Percentiles rank a stretch among this genome's conserved stretches.
Conservation (phyloP, 2,797 vertebrate genomes). For the Rhabdophis nuchalis region DNA sequence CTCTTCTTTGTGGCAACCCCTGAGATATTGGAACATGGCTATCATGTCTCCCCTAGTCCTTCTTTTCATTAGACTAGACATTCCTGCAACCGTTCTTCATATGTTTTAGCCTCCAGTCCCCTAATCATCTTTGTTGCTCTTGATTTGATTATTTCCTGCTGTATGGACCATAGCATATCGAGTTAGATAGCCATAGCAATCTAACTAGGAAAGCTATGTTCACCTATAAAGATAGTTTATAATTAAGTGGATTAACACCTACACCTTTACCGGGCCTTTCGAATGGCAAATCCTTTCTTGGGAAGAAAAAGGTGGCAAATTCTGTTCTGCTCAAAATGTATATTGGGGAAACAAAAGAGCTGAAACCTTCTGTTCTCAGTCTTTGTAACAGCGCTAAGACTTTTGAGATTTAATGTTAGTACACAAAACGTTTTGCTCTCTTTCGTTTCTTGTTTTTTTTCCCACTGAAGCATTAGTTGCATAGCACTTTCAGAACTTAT, state of each 20-base stretch:
- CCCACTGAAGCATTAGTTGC: slow-evolving; percentile 39
- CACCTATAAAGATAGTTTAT: neutral
- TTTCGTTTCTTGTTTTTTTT: slow-evolving; percentile 44
- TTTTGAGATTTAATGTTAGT: neutral
- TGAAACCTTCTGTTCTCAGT: neutral
- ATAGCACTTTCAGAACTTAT: slow-evolving; percentile 46
- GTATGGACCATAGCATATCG: neutral
- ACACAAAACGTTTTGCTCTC: slow-evolving; percentile 22
- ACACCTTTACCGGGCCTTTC: neutral
- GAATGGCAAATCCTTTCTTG: neutral
- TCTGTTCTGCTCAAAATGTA: slow-evolving; percentile 1
- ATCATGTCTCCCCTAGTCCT: too few species aligned
- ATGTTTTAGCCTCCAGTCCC: too few species aligned
- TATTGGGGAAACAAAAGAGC: slow-evolving; percentile 15
- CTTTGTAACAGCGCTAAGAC: neutral
- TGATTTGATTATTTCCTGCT: neutral
- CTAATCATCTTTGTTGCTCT: too few species aligned
- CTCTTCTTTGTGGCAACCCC: too few species aligned
- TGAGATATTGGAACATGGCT: too few species aligned
- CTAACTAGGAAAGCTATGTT: neutral
- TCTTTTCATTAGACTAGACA: too few species aligned
- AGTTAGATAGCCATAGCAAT: neutral
- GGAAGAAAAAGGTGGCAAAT: fast-evolving
- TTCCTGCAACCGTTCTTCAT: too few species aligned
- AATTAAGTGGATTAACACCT: slow-evolving; percentile 2